Evolutionary conservation across 2,113 vertebrate species (phyloP).

Genomic region (Alethe castanea): DNA sequence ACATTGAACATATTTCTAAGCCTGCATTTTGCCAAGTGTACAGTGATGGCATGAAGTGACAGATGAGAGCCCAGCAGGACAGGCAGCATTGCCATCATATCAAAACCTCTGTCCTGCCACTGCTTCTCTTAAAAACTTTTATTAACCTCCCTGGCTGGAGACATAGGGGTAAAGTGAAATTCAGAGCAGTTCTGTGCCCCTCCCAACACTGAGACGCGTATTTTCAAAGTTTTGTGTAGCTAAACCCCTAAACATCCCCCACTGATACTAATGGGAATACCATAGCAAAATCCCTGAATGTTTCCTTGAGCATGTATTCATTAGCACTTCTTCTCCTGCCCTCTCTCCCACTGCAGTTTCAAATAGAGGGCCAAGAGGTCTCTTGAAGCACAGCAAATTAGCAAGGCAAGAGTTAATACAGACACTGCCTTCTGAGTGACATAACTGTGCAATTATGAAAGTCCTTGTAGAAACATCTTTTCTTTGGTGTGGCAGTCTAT

Average conservation of each 20-base stretch:
- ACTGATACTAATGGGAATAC: not conserved
- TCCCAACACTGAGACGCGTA: not conserved
- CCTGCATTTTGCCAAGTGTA: not conserved
- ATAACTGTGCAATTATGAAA: not conserved
- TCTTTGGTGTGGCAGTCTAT: not conserved
- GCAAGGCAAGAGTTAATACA: not conserved
- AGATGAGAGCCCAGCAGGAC: not conserved
- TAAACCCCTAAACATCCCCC: not conserved
- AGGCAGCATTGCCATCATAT: not conserved
- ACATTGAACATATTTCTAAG: not conserved
- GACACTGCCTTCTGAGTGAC: not conserved
- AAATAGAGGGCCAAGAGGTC: not conserved
- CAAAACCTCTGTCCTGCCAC: not conserved
- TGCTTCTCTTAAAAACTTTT: not conserved
- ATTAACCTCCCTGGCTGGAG: not conserved
- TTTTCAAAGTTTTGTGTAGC: not conserved
- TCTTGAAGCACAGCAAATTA: not conserved
- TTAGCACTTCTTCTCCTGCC: not conserved
- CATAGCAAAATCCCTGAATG: not conserved
- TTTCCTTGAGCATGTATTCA: not conserved
- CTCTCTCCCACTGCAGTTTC: not conserved
- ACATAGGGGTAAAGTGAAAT: not conserved
- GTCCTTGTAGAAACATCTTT: not conserved
- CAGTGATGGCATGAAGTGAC: not conserved
- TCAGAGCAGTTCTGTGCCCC: not conserved